Percentiles rank a stretch among this genome's conserved stretches.
Evolutionary conservation across 2,797 vertebrate species (phyloP).

Genomic region (Pipistrellus nathusii): DNA sequence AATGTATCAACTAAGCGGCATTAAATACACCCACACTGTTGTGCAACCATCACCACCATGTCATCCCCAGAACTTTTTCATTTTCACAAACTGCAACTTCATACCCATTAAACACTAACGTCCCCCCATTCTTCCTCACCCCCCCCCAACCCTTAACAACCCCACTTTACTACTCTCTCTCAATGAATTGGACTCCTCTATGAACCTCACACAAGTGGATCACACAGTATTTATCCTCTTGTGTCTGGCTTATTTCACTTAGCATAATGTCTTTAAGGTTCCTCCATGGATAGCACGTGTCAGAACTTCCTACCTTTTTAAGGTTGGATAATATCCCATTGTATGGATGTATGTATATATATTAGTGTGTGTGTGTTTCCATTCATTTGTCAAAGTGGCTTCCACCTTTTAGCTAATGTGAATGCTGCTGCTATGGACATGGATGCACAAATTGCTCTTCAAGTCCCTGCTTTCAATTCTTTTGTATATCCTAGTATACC

Average conservation of each 20-base stretch:
- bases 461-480: background rate
- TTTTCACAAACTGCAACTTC: background rate
- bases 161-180: background rate
- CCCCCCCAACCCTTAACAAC: background rate
- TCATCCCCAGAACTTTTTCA: background rate
- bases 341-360: background rate
- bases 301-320: background rate
- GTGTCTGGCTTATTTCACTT: background rate
- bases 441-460: background rate
- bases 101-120: background rate
- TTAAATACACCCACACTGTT: too few species aligned
- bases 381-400: background rate
- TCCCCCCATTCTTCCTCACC: rapidly evolving
- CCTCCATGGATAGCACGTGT: background rate
- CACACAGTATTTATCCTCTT: background rate
- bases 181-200: background rate
- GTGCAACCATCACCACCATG: background rate
- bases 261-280: background rate
- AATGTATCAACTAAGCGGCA: background rate
- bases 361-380: background rate
- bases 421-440: background rate
- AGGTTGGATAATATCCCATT: background rate
- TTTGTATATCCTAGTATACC: background rate
- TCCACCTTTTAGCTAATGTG: background rate
- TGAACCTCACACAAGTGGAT: background rate